phyloP scores from a whole-genome alignment of 2,888 invertebrate genomes.

The Diabrotica balteata region DNA sequence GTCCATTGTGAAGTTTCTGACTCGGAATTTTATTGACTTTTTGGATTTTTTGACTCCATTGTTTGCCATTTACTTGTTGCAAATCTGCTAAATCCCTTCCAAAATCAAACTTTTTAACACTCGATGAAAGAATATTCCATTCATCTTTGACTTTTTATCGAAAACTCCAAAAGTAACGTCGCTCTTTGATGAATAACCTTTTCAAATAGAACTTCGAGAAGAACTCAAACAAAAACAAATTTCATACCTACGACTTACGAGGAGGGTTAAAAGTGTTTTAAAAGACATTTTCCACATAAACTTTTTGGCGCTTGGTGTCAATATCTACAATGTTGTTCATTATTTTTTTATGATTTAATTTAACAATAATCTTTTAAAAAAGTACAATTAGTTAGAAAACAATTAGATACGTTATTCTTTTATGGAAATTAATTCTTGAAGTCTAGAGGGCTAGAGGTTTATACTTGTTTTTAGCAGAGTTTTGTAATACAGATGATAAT shows the following conservation, averaged over 20 bases:
- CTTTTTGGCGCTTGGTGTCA: too few relatives aligned
- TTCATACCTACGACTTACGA: not conserved
- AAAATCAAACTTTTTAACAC: conserved; percentile 23
- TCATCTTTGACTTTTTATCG: conserved; percentile 23
- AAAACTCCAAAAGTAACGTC: conserved; percentile 18
- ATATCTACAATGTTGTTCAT: too few relatives aligned
- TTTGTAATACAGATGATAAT: too few relatives aligned
- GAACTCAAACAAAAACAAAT: conserved; percentile 18
- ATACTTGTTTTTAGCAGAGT: too few relatives aligned
- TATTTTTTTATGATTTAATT: too few relatives aligned
- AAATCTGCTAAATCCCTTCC: conserved; percentile 21
- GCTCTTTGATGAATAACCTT: conserved; percentile 23
- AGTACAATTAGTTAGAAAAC: too few relatives aligned
- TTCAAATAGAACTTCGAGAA: conserved; percentile 22
- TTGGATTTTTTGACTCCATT: conserved; percentile 23
- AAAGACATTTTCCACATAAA: too few relatives aligned
- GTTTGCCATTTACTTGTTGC: conserved; percentile 26
- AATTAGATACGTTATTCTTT: too few relatives aligned
- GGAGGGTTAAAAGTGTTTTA: too few relatives aligned
- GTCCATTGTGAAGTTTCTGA: conserved; percentile 18
- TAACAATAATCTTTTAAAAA: too few relatives aligned
- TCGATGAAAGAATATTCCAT: conserved; percentile 25
- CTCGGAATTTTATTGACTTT: conserved; percentile 22
- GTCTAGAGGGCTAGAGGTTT: too few relatives aligned
- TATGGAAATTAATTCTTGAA: too few relatives aligned